Conservation (phyloP, 2,113 vertebrate genomes). For the Cochlearius cochlearius region DNA sequence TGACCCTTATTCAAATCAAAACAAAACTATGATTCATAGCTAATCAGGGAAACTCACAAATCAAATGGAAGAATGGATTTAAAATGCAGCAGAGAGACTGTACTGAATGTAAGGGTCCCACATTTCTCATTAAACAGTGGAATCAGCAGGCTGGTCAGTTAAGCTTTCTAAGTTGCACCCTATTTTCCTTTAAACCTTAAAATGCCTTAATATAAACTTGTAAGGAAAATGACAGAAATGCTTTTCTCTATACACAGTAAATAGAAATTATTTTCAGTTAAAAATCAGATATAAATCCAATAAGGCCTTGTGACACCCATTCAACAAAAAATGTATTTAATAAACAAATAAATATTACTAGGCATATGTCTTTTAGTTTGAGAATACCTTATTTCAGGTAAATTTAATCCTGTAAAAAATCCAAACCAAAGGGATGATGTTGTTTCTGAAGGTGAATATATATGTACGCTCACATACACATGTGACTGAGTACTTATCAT, state of each 20-base stretch:
- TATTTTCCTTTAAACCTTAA: neutral
- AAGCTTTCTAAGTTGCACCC: neutral
- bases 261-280: neutral
- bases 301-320: accelerated
- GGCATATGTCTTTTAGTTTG: neutral
- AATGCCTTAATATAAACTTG: neutral
- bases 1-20: neutral
- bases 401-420: neutral
- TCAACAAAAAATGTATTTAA: neutral
- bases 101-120: neutral
- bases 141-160: neutral
- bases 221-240: neutral
- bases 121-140: neutral
- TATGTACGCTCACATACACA: accelerated
- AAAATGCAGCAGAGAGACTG: neutral
- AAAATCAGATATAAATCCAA: neutral
- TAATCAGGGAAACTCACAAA: neutral
- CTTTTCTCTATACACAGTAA: neutral
- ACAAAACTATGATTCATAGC: neutral
- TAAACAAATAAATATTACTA: neutral
- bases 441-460: neutral
- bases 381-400: neutral
- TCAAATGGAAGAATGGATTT: neutral
- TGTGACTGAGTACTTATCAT: neutral
- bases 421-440: accelerated